Percentiles rank a stretch among this genome's conserved stretches.
Evolutionary conservation across 2,113 vertebrate genomes (phyloP).

Genomic region (Diadophis punctatus): DNA sequence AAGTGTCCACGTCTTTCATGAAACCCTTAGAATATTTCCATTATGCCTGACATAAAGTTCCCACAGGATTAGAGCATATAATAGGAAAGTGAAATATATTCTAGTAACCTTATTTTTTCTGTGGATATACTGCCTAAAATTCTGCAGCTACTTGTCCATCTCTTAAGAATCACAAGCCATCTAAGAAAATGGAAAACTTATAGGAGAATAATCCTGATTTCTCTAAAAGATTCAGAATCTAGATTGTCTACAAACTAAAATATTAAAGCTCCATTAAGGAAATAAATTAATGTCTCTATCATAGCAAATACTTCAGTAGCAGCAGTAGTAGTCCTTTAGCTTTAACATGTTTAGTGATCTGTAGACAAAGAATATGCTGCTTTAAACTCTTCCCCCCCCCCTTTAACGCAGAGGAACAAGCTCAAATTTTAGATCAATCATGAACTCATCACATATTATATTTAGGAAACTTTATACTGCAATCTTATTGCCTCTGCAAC

Average conservation of each 20-base stretch:
- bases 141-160: neutral
- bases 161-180: neutral
- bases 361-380: neutral
- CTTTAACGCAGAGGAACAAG: neutral
- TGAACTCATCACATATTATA: neutral
- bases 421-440: neutral
- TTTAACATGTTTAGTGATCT: neutral
- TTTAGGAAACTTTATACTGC: neutral
- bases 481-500: neutral
- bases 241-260: neutral
- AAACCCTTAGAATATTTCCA: accelerated
- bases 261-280: neutral
- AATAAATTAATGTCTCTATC: neutral
- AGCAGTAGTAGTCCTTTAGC: neutral
- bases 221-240: neutral
- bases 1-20: neutral
- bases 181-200: neutral
- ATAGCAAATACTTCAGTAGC: accelerated
- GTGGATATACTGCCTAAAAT: neutral
- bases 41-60: neutral
- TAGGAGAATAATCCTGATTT: neutral
- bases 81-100: neutral
- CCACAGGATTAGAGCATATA: neutral
- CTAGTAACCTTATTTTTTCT: neutral
- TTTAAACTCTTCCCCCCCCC: neutral